Percentiles rank a stretch among this genome's conserved stretches.
phyloP scores from a whole-genome alignment of 1,140 invertebrate species.

The Psilanteris sp. region DNA sequence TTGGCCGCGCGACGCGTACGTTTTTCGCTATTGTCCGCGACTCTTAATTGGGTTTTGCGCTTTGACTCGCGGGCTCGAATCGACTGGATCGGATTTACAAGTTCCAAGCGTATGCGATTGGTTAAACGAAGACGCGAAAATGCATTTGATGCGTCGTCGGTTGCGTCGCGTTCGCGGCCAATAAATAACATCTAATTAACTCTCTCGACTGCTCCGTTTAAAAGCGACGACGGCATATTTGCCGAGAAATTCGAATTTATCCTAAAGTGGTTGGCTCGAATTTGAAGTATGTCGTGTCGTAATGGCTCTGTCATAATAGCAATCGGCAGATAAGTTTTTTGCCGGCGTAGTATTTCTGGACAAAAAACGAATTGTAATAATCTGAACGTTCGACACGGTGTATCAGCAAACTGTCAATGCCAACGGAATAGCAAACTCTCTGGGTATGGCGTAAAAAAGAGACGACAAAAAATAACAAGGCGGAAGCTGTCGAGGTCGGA shows the following conservation, averaged over 20 bases:
- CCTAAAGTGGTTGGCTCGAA: slow-evolving; percentile 5
- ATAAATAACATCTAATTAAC: too few relatives aligned
- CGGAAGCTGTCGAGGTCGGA: slow-evolving; percentile 56
- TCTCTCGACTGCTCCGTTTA: too few relatives aligned
- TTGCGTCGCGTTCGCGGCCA: too few relatives aligned
- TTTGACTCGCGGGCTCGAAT: too few relatives aligned
- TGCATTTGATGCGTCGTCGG: too few relatives aligned
- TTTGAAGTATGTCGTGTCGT: slow-evolving; percentile 10
- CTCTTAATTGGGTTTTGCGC: slow-evolving; percentile 18
- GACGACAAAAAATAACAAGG: slow-evolving; percentile 34
- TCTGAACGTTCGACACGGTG: slow-evolving; percentile 35
- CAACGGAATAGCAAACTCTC: slow-evolving; percentile 39
- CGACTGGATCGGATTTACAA: too few relatives aligned
- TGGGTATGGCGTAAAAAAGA: slow-evolving; percentile 49
- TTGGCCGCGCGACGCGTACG: slow-evolving; percentile 8
- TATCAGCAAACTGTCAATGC: slow-evolving; percentile 58
- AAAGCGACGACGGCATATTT: too few relatives aligned
- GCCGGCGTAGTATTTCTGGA: slow-evolving; percentile 11
- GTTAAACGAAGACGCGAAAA: too few relatives aligned
- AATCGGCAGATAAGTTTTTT: slow-evolving; percentile 16
- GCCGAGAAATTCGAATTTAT: slow-evolving; percentile 18
- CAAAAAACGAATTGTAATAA: slow-evolving; percentile 44
- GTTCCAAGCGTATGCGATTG: too few relatives aligned
- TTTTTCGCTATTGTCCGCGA: slow-evolving; percentile 11
- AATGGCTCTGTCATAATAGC: slow-evolving; percentile 37